phyloP scores from a whole-genome alignment of 2,888 invertebrate genomes.

The Cantharis rufa region DNA sequence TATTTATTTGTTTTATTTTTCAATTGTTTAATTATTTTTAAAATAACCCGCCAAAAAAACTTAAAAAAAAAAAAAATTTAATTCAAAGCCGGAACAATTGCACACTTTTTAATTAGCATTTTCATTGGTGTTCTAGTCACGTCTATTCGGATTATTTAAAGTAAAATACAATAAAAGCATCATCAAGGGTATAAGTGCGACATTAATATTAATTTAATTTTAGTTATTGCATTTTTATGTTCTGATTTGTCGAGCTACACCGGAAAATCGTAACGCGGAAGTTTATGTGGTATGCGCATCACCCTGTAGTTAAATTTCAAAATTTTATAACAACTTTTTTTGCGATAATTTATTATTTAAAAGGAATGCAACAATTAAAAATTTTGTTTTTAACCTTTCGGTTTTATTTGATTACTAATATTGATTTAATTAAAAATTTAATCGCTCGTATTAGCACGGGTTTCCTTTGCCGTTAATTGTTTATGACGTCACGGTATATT shows the following conservation, averaged over 20 bases:
- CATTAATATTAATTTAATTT: neutral
- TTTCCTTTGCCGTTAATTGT: neutral
- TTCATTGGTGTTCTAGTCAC: neutral
- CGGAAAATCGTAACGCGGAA: neutral
- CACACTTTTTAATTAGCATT: neutral
- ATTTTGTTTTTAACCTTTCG: too few relatives aligned
- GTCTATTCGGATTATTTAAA: neutral
- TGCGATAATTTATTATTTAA: too few relatives aligned
- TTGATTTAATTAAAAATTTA: neutral
- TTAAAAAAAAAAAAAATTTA: too few relatives aligned
- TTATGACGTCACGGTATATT: neutral
- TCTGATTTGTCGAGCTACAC: neutral
- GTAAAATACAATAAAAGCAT: neutral
- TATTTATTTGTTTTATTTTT: neutral
- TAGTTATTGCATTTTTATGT: neutral
- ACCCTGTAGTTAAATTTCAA: neutral
- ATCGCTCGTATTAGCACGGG: neutral
- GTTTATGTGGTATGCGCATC: neutral
- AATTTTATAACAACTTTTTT: neutral
- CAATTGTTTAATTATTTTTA: neutral
- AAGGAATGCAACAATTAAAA: too few relatives aligned
- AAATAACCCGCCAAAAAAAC: neutral
- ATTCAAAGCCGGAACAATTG: neutral
- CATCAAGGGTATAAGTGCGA: neutral
- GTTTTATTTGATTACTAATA: neutral